phyloP scores from a whole-genome alignment of 2,797 vertebrate genomes.

The Gymnothorax reevesii region DNA sequence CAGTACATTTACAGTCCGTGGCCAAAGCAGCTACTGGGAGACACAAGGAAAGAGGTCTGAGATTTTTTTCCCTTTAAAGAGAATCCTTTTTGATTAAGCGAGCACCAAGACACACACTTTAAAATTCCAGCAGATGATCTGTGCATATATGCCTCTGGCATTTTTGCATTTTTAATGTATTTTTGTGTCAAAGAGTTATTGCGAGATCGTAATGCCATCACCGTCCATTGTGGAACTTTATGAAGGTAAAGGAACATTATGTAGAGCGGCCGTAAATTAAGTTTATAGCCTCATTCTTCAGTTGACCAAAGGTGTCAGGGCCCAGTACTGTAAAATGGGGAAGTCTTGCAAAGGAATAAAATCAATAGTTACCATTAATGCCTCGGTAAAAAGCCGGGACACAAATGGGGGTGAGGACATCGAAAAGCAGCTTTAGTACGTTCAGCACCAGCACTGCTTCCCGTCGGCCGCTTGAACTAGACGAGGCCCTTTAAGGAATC shows the following conservation, averaged over 20 bases:
- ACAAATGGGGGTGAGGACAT: neutral
- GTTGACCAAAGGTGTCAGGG: conserved; percentile 6
- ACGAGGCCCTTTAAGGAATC: neutral
- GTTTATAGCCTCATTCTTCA: conserved; percentile 9
- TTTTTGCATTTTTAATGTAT: conserved; percentile 12
- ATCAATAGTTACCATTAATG: neutral
- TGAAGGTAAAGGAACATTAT: neutral
- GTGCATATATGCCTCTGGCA: neutral
- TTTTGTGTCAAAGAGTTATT: conserved; percentile 20
- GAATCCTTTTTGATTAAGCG: neutral
- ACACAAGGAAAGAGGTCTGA: neutral
- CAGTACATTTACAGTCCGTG: neutral
- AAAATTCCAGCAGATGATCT: neutral
- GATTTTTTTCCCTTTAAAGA: neutral
- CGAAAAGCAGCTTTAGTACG: neutral
- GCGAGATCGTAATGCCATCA: conserved; percentile 12
- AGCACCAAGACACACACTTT: neutral
- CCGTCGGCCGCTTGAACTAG: neutral
- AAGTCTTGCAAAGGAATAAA: neutral
- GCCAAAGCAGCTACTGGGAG: neutral
- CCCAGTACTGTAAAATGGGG: neutral
- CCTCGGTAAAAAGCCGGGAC: neutral
- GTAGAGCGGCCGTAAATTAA: conserved; percentile 7
- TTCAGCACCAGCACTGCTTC: neutral
- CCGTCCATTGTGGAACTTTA: neutral